These are phyloP conservation scores for Homarus gammarus DNA, from an alignment of 2,888 invertebrate genomes.

Conservation along the genomic window DNA sequence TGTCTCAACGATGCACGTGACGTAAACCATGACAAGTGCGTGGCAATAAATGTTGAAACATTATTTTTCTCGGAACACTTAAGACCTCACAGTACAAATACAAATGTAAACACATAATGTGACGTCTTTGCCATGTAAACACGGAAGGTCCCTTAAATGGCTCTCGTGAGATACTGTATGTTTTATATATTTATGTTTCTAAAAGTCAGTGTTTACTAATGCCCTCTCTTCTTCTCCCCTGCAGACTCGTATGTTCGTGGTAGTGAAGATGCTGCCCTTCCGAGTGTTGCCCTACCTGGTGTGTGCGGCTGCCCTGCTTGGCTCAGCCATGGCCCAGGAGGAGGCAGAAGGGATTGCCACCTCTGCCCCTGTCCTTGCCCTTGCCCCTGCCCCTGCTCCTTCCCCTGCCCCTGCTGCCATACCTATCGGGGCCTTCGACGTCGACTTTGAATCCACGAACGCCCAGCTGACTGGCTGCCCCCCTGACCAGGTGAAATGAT, in stretches of 20 bases:
- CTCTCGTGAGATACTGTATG: too few species aligned
- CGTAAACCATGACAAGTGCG: too few species aligned
- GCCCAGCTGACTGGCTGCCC: slow-evolving; percentile 54
- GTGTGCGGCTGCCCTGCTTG: background rate
- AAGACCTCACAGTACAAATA: too few species aligned
- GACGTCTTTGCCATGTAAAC: too few species aligned
- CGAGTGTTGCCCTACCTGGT: slow-evolving; percentile 48
- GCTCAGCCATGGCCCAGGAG: slow-evolving; percentile 46
- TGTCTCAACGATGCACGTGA: too few species aligned
- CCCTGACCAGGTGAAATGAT: slow-evolving; percentile 54
- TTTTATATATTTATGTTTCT: too few species aligned
- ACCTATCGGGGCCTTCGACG: slow-evolving; percentile 12
- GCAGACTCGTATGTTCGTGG: slow-evolving; percentile 24
- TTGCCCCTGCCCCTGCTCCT: background rate
- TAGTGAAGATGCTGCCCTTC: slow-evolving; percentile 61
- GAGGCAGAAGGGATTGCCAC: too few species aligned
- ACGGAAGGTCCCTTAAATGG: too few species aligned
- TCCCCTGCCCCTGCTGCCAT: background rate
- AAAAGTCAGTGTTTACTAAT: background rate
- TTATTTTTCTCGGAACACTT: too few species aligned
- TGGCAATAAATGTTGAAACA: too few species aligned
- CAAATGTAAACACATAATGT: too few species aligned
- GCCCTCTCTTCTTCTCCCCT: background rate
- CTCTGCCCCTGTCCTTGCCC: background rate
- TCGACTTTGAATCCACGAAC: slow-evolving; percentile 53